Evolutionary conservation across 2,888 invertebrate genomes (phyloP).

Genomic region (Aspidapion aeneum): DNA sequence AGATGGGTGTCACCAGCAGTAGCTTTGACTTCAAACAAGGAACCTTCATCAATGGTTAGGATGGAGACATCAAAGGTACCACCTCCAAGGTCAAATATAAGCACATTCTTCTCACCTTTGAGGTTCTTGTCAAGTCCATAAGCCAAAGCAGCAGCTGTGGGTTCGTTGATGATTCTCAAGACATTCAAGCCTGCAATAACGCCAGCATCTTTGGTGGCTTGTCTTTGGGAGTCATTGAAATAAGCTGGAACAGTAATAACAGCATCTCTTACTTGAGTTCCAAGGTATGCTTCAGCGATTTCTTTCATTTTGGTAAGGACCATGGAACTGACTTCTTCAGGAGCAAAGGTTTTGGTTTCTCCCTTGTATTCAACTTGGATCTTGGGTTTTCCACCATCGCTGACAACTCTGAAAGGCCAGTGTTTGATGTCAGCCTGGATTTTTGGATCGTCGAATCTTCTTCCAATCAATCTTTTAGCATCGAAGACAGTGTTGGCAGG

Average conservation of each 20-base stretch:
- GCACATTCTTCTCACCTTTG: conserved; percentile 54
- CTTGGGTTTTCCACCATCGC: conserved; percentile 62
- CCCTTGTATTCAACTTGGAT: conserved; percentile 64
- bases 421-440: too few species aligned
- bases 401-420: conserved; percentile 71
- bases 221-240: too few species aligned
- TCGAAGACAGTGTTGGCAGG: too few species aligned
- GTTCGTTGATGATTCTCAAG: too few species aligned
- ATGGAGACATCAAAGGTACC: conserved; percentile 80
- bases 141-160: conserved; percentile 26
- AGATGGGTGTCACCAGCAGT: conserved; percentile 83
- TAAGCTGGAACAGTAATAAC: conserved; percentile 29
- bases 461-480: too few species aligned
- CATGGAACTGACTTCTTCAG: too few species aligned
- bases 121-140: conserved; percentile 27
- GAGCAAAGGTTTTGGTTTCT: conserved; percentile 59
- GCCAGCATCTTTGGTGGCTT: too few species aligned
- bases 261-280: conserved; percentile 56
- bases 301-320: too few species aligned
- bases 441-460: too few species aligned
- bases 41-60: conserved; percentile 74
- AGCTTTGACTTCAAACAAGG: conserved; percentile 74
- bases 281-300: conserved; percentile 40
- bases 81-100: conserved; percentile 60
- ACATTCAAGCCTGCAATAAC: conserved; percentile 60